Conservation (phyloP, 2,113 vertebrate species). For the Phasianus colchicus region DNA sequence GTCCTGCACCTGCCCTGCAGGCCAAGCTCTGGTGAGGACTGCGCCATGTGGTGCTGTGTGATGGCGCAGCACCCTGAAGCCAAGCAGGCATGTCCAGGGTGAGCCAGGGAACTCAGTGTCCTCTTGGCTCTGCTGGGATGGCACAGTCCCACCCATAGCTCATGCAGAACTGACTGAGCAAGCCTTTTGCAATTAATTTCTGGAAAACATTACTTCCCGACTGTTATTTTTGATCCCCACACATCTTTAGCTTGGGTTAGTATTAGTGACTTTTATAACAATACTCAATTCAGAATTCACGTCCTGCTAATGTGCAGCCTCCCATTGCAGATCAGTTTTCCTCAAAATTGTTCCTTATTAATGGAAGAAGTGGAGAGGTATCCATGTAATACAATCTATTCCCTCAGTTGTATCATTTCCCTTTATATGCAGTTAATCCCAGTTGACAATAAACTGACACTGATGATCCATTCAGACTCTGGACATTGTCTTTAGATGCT, state of each 20-base stretch:
- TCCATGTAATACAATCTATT: background rate
- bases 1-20: background rate
- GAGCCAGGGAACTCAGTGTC: background rate
- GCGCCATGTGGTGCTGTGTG: background rate
- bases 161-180: background rate
- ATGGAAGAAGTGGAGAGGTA: background rate
- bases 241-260: background rate
- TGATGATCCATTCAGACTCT: background rate
- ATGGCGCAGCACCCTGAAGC: background rate
- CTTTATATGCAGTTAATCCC: background rate
- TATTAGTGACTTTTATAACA: background rate
- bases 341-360: background rate
- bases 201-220: background rate
- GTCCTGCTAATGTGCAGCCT: background rate
- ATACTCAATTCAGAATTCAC: background rate
- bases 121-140: background rate
- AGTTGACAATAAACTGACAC: background rate
- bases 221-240: background rate
- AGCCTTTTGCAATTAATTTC: background rate
- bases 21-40: background rate
- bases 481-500: background rate
- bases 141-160: background rate
- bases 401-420: background rate
- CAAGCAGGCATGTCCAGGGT: background rate
- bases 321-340: background rate